Conservation (phyloP, 2,888 invertebrate species). For the Alsophila aescularia region DNA sequence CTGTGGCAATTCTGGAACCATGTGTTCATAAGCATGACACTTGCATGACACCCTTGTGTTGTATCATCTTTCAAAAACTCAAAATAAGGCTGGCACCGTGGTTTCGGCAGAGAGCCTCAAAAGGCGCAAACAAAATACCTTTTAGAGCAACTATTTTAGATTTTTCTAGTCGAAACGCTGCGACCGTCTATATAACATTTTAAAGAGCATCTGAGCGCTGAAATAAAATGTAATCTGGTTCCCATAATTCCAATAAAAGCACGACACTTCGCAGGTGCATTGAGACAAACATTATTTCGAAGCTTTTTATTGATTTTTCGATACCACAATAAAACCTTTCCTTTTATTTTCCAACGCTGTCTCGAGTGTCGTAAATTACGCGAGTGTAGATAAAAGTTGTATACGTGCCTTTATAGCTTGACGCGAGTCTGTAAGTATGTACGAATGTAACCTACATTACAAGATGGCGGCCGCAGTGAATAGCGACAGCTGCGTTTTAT, state of each 20-base stretch:
- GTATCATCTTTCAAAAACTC: too few relatives aligned
- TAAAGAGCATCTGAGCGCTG: too few relatives aligned
- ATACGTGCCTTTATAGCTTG: slow-evolving; percentile 49
- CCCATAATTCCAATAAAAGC: neutral
- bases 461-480: slow-evolving; percentile 57
- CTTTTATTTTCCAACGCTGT: slow-evolving; percentile 43
- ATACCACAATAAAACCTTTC: slow-evolving; percentile 44
- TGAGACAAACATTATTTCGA: slow-evolving; percentile 21
- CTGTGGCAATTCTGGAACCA: too few relatives aligned
- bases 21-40: too few relatives aligned
- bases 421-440: slow-evolving; percentile 16
- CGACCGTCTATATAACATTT: too few relatives aligned
- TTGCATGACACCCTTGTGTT: too few relatives aligned
- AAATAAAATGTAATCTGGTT: neutral
- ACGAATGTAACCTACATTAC: slow-evolving; percentile 57
- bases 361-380: slow-evolving; percentile 54
- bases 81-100: too few relatives aligned
- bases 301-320: slow-evolving; percentile 20
- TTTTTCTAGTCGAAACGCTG: too few relatives aligned
- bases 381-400: slow-evolving; percentile 56
- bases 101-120: too few relatives aligned
- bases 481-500: slow-evolving; percentile 72
- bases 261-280: slow-evolving; percentile 14
- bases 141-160: too few relatives aligned
- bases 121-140: too few relatives aligned